Conservation (phyloP, 2,888 invertebrate genomes). For the Leptothorax acervorum region DNA sequence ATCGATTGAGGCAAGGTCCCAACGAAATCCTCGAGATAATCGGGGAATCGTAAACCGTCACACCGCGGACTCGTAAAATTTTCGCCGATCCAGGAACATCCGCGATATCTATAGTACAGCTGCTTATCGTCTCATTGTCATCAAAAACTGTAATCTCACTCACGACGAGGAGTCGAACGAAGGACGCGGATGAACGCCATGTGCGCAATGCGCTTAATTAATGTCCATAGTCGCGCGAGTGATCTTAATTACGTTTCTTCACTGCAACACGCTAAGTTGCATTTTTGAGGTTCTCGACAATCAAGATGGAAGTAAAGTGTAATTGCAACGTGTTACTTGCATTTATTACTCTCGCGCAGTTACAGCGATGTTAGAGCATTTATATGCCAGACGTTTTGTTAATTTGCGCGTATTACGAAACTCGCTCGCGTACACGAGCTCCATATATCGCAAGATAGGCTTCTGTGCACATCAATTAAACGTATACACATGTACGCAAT, state of each 20-base stretch:
- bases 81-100: not conserved
- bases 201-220: slow-evolving; percentile 43
- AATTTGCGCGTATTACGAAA: slow-evolving; percentile 25
- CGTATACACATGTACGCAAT: not conserved
- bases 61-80: slow-evolving; percentile 22
- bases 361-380: not conserved
- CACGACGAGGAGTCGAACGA: not conserved
- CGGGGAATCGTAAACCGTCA: slow-evolving; percentile 1
- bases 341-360: slow-evolving; percentile 11
- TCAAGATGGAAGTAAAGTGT: slow-evolving; percentile 13
- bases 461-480: not conserved
- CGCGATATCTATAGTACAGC: not conserved
- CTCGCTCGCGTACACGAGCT: not conserved
- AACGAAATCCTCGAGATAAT: slow-evolving; percentile 9
- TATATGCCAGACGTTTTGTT: slow-evolving; percentile 6
- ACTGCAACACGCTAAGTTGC: slow-evolving; percentile 24
- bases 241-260: slow-evolving; percentile 29
- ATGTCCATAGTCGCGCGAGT: slow-evolving; percentile 12
- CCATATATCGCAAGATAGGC: not conserved
- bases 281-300: slow-evolving; percentile 29
- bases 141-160: slow-evolving; percentile 23
- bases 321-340: slow-evolving; percentile 29
- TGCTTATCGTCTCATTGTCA: not conserved
- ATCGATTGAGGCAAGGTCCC: not conserved
- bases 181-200: not conserved